Base-by-base conservation (phyloP, 2,888 invertebrate species). In the Hecatera dysodea region DNA sequence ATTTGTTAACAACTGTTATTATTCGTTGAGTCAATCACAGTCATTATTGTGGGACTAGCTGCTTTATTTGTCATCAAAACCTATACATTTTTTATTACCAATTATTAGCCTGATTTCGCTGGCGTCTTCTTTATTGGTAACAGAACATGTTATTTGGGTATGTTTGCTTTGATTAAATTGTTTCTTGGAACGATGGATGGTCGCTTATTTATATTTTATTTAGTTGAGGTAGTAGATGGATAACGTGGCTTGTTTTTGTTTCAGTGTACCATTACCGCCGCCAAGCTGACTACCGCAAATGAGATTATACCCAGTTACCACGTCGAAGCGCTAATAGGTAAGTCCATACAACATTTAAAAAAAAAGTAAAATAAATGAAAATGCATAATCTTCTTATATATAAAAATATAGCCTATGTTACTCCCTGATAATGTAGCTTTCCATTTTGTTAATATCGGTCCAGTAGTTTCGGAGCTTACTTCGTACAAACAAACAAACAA, bases 251-350 rank as follows among this genome's bases (percentile, higher is more conserved):
- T 52, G 52, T 80, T 83, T 87, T 90, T 85, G 90, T 95, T 89
- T 9, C 93, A 96, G 95, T 90, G 92, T 93, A 88, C 82, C 75
- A 88, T 87, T 88, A 90, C 91, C 93, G 93, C 94, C 95, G 96
- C 94, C 95, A 96, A 95, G 92, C 96, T 96, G 95, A 93, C 95
- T 95, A 96, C 95, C 95, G 94, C 96, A 92, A 95, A 95, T 96
- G 96, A 95, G 91, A 93, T 95, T 91, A 91, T 93, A 90, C 90
- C 88, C 87, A 93, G 91, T 88, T 93, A 93, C 92, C 95, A 95
- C 94, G 91, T 95, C 92, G 91, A 94, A 94, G 95, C 96, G 95
- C 93, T 95, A 93, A 95, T 95, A 95, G 95, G 96, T 95, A 90
- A 91, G 95, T 88, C 22, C 12, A 36, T 29, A 15, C 29, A 29